A percentile compares a stretch with the other conserved stretches of the same genome.
Conservation (phyloP, 2,888 invertebrate genomes). For the Phaonia tiefii region DNA sequence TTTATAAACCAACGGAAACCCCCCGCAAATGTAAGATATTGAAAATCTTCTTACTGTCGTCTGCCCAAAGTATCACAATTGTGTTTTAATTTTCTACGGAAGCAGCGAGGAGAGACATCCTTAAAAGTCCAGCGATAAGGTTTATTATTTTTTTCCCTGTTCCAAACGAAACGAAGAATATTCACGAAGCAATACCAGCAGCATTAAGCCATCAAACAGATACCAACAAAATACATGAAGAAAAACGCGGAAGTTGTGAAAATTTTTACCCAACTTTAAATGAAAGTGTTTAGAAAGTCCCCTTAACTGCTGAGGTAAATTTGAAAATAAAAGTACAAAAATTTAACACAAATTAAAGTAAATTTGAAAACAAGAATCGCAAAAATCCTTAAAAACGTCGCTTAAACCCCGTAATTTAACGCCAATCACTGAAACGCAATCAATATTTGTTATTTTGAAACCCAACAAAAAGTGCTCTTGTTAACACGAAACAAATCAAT, state of each 20-base stretch:
- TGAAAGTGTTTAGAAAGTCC: no score
- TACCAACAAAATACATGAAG: constrained; percentile 27
- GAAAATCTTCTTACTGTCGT: no score
- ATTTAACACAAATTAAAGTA: no score
- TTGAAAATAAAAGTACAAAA: no score
- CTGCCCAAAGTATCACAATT: no score
- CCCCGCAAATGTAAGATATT: constrained; percentile 31
- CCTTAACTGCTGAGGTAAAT: no score
- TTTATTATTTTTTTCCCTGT: constrained; percentile 47
- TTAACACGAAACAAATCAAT: constrained; percentile 35
- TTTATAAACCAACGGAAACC: constrained; percentile 33
- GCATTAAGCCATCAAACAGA: constrained; percentile 14
- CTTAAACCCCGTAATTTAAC: no score
- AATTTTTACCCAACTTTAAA: neutral
- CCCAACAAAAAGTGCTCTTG: constrained; percentile 26
- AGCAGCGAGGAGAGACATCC: neutral
- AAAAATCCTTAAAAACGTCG: no score
- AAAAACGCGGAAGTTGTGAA: constrained; percentile 61
- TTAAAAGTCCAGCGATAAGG: constrained; percentile 35
- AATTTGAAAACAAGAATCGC: no score
- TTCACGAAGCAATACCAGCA: constrained; percentile 62
- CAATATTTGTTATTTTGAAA: neutral
- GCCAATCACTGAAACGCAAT: no score
- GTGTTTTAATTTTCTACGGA: no score
- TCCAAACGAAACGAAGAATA: constrained; percentile 58